Conservation (phyloP, 1,140 invertebrate genomes). For the Bactericera cockerelli region DNA sequence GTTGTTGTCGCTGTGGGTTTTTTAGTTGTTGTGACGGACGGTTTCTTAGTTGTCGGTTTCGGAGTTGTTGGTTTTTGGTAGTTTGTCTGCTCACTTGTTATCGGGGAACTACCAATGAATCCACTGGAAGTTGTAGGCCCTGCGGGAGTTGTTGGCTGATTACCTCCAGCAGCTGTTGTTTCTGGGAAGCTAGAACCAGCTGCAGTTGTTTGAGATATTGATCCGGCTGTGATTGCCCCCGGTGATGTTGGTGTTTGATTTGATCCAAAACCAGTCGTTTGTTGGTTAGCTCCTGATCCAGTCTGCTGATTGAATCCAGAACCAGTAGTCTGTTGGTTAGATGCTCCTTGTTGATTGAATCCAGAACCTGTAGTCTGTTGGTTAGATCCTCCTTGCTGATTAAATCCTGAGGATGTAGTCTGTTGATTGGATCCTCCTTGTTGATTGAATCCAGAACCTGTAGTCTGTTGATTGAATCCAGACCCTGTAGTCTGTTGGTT, state of each 20-base stretch:
- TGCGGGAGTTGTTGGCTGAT: slow-evolving; percentile 18
- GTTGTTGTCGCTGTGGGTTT: neutral
- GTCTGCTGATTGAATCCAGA: slow-evolving; percentile 15
- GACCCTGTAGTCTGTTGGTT: slow-evolving; percentile 15
- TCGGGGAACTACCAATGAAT: too few species aligned
- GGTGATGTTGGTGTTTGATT: too few species aligned
- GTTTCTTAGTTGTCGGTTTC: neutral
- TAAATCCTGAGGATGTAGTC: slow-evolving; percentile 14
- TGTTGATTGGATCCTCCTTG: slow-evolving; percentile 15
- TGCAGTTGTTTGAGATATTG: slow-evolving; percentile 18
- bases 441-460: slow-evolving; percentile 13
- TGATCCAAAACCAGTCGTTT: slow-evolving; percentile 12
- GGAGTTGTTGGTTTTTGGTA: neutral
- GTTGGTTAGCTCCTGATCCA: slow-evolving; percentile 14
- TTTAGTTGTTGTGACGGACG: too few species aligned
- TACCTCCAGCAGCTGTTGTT: slow-evolving; percentile 11
- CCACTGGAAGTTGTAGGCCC: too few species aligned
- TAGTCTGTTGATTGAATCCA: slow-evolving; percentile 12
- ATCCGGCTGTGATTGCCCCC: slow-evolving; percentile 11
- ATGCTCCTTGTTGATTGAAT: slow-evolving; percentile 13
- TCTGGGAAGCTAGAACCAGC: slow-evolving; percentile 15
- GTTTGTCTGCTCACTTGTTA: slow-evolving; percentile 5
- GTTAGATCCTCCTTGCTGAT: too few species aligned
- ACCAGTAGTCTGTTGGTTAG: slow-evolving; percentile 16
- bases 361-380: slow-evolving; percentile 17